Percentiles rank a stretch among this genome's conserved stretches.
Conservation (phyloP, 37 sponge, comb jelly and placozoan species). For the Spongilla lacustris region DNA sequence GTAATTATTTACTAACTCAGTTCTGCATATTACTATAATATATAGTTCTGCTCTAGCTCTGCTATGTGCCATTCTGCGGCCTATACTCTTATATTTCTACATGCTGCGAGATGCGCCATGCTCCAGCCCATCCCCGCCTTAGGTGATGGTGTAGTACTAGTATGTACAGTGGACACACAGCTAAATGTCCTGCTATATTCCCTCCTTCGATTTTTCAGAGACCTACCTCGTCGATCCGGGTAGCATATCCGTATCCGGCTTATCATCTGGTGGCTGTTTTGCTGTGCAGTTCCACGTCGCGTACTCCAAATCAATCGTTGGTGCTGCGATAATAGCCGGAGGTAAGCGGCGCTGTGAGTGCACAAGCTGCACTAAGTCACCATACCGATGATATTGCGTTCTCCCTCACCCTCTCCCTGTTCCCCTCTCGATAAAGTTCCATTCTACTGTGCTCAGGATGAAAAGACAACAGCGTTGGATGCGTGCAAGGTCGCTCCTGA, state of each 20-base stretch:
- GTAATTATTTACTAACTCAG: too few relatives aligned
- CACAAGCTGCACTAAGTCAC: not conserved
- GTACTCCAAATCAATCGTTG: slow-evolving; percentile 67
- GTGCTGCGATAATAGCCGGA: slow-evolving; percentile 82
- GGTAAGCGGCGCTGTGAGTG: slow-evolving; percentile 49
- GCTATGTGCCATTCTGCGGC: too few relatives aligned
- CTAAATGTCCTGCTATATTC: too few relatives aligned
- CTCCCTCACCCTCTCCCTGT: not conserved
- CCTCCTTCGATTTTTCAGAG: slow-evolving; percentile 10
- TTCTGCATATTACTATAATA: too few relatives aligned
- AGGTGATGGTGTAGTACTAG: too few relatives aligned
- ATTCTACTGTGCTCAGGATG: slow-evolving; percentile 75
- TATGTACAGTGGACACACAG: too few relatives aligned
- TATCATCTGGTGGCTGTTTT: slow-evolving; percentile 86
- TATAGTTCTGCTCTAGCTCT: too few relatives aligned
- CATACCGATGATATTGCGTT: not conserved
- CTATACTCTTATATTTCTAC: too few relatives aligned
- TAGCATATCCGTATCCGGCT: slow-evolving; percentile 73
- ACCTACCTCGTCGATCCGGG: slow-evolving; percentile 50
- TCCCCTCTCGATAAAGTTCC: slow-evolving; percentile 46
- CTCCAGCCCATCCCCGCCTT: too few relatives aligned
- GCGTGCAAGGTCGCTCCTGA: slow-evolving; percentile 54
- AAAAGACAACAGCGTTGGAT: slow-evolving; percentile 39
- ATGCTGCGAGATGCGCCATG: too few relatives aligned
- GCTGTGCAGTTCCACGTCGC: slow-evolving; percentile 88